Evolutionary conservation across 2,888 invertebrate species (phyloP), one percentile per base, ranked within the genome.

Genomic region (Tridacna gigas): DNA sequence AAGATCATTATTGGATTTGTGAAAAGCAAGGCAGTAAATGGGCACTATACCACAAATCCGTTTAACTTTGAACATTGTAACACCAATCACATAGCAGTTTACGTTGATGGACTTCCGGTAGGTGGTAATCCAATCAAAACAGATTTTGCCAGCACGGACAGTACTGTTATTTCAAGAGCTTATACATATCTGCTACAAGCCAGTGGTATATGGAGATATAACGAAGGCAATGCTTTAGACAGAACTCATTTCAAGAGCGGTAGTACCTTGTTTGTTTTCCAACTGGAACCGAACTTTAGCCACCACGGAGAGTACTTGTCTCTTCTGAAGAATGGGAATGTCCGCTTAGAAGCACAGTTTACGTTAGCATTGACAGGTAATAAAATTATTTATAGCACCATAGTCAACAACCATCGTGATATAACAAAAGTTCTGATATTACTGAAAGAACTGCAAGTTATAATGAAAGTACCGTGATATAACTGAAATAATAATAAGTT

Each of bases 1-100:
- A 82, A 76, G 71, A 22, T 82, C 0, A 63, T 82, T n/a, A 0
- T 79, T 0, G 79, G 77, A 3, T 83, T 83, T 37, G 83, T 83
- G 47, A 83, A 79, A 48, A 77, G 73, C n/a, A 79, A 51, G 67
- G 76, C 83, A 5, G n/a, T 79, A 11, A 79, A 45, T 25, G 83
- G 79, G 22, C 76, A 82, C 71, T 79, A 76, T 20, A 79, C 71
- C 2, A 69, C 69, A 0, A 82, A 76, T 65, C 76, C 76, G n/a
- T 63, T 76, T 45, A 60, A 76, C 47, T 76, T 76, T 63, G 61
- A 37, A 61, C 61, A 76, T 37, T 77, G 69, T 56, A 22, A 45
- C 51, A 37, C 78, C 25, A 22, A 63, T 56, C 66, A 77, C 18
- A 74, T 78, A 15, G 48, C 66, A 26, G 26, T 82, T 60, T 81